These are phyloP conservation scores for Magallana angulata DNA, from an alignment of 1,140 invertebrate species.

Conservation along the genomic window DNA sequence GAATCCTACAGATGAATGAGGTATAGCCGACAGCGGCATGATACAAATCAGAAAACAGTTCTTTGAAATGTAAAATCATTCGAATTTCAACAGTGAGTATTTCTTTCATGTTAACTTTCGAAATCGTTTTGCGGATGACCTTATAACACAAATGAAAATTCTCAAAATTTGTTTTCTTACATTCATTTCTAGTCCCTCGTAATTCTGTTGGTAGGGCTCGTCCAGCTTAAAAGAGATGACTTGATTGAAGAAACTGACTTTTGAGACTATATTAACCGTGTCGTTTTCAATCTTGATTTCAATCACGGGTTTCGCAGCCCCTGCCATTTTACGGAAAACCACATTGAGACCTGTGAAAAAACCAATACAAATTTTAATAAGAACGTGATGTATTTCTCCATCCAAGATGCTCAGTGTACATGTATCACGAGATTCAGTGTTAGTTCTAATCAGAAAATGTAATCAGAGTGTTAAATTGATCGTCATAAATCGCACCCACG, in stretches of 20 bases:
- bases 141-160: no score
- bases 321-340: slow-evolving; percentile 63
- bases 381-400: background rate
- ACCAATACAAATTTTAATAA: background rate
- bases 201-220: slow-evolving; percentile 58
- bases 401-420: no score
- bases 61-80: no score
- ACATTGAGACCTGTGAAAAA: slow-evolving; percentile 61
- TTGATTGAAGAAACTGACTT: slow-evolving; percentile 62
- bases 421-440: no score
- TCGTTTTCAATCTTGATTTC: slow-evolving; percentile 60
- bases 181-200: slow-evolving; percentile 60
- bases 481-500: background rate
- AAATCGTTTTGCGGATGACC: no score
- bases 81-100: no score
- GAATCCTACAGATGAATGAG: no score
- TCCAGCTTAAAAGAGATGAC: slow-evolving; percentile 57
- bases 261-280: slow-evolving; percentile 55
- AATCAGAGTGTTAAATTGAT: no score
- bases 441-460: no score
- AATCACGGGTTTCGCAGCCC: slow-evolving; percentile 58
- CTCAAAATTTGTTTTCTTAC: slow-evolving; percentile 38
- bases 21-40: no score
- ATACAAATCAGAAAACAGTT: no score
- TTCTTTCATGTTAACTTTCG: no score